A percentile compares a stretch with the other conserved stretches of the same genome.
Conservation (phyloP, 2,113 vertebrate species). For the Paraplagusia blochii region DNA sequence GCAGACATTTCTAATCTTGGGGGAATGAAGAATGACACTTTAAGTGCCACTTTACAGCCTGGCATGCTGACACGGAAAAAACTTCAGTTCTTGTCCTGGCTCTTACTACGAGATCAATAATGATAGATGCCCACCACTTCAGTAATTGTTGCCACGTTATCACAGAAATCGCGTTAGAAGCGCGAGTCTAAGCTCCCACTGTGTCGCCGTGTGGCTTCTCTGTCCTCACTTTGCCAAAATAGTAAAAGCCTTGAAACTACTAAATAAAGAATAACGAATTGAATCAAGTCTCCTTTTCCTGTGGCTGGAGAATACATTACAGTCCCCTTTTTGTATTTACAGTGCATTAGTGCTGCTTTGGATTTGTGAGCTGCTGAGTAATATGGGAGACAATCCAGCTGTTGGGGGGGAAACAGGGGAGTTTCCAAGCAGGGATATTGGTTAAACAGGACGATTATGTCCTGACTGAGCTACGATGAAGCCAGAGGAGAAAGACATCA, state of each 20-base stretch:
- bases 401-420: slow-evolving; percentile 53
- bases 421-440: slow-evolving; percentile 59
- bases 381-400: slow-evolving; percentile 65
- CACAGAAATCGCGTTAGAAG: slow-evolving; percentile 34
- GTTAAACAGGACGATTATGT: slow-evolving; percentile 68
- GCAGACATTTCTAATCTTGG: slow-evolving; percentile 28
- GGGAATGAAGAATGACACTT: slow-evolving; percentile 53
- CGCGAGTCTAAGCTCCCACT: slow-evolving; percentile 33
- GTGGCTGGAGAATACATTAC: slow-evolving; percentile 39
- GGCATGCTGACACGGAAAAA: slow-evolving; percentile 64
- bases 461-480: slow-evolving; percentile 45
- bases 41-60: slow-evolving; percentile 56
- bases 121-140: slow-evolving; percentile 47
- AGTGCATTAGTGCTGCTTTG: slow-evolving; percentile 53
- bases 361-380: slow-evolving; percentile 56
- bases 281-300: slow-evolving; percentile 17
- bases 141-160: slow-evolving; percentile 42
- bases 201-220: slow-evolving; percentile 14
- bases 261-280: neutral
- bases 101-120: slow-evolving; percentile 56
- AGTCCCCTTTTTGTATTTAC: slow-evolving; percentile 58
- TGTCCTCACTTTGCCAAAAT: slow-evolving; percentile 29
- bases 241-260: slow-evolving; percentile 16
- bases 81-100: slow-evolving; percentile 64
- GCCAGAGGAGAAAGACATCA: slow-evolving; percentile 41